phyloP scores from a whole-genome alignment of 2,888 invertebrate genomes.

The Iselma pallidipennis region DNA sequence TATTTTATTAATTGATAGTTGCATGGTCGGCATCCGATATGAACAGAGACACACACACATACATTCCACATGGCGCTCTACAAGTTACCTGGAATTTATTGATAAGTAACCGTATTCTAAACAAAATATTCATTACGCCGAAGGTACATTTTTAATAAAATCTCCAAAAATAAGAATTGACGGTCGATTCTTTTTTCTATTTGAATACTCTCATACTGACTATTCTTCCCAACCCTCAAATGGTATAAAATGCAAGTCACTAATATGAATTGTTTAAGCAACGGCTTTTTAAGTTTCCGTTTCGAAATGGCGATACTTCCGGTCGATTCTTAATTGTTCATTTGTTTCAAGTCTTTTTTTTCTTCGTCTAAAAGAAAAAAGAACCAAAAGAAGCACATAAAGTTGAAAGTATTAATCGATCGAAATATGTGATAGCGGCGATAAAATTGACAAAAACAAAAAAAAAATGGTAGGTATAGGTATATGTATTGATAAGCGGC shows the following conservation, averaged over 20 bases:
- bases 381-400: too few relatives aligned
- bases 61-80: neutral
- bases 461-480: neutral
- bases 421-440: too few relatives aligned
- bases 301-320: slow-evolving; percentile 32
- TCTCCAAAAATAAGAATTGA: too few relatives aligned
- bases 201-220: too few relatives aligned
- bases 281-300: slow-evolving; percentile 34
- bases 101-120: neutral
- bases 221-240: neutral
- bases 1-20: slow-evolving; percentile 14
- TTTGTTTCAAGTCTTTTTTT: neutral
- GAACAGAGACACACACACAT: neutral
- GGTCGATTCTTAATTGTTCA: slow-evolving; percentile 11
- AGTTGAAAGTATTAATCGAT: too few relatives aligned
- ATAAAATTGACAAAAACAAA: neutral
- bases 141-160: too few relatives aligned
- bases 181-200: too few relatives aligned
- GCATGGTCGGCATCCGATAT: slow-evolving; percentile 5
- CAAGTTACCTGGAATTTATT: neutral
- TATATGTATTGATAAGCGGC: neutral
- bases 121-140: too few relatives aligned
- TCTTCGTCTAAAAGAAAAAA: too few relatives aligned
- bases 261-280: slow-evolving; percentile 29
- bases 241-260: slow-evolving; percentile 30